These are phyloP conservation scores for Platysternon megacephalum DNA, from an alignment of 2,113 vertebrate genomes.

Conservation along the genomic window DNA sequence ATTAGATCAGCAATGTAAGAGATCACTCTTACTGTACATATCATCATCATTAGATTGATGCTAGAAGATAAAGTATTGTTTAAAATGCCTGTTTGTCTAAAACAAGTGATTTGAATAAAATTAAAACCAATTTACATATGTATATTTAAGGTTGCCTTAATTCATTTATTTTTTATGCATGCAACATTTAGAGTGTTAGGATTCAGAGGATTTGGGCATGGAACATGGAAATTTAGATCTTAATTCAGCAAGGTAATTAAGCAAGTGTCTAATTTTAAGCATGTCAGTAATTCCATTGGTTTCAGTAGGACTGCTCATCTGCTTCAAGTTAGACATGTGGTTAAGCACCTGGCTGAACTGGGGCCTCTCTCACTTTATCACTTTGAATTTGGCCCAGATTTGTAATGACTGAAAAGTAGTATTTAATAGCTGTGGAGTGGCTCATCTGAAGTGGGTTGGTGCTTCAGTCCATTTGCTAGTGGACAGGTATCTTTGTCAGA, in stretches of 20 bases:
- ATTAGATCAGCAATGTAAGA: not conserved
- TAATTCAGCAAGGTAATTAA: not conserved
- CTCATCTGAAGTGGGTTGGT: not conserved
- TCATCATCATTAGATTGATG: not conserved
- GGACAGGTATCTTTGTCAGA: not conserved
- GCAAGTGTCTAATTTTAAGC: not conserved
- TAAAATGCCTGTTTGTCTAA: not conserved
- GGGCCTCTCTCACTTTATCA: not conserved
- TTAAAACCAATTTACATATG: not conserved
- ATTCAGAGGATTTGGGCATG: not conserved
- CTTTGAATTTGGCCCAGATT: not conserved
- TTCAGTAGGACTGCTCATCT: not conserved
- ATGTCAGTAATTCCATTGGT: accelerated
- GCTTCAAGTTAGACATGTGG: not conserved
- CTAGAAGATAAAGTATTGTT: not conserved
- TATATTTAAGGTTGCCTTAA: not conserved
- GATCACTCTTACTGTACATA: not conserved
- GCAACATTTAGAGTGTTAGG: not conserved
- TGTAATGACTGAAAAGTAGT: not conserved
- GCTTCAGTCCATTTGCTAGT: not conserved
- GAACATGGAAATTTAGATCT: not conserved
- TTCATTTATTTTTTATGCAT: not conserved
- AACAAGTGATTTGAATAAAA: not conserved
- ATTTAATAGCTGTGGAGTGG: not conserved
- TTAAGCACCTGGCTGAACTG: not conserved